Evolutionary conservation across 2,797 vertebrate species (phyloP).

Genomic region (Natrix natrix): DNA sequence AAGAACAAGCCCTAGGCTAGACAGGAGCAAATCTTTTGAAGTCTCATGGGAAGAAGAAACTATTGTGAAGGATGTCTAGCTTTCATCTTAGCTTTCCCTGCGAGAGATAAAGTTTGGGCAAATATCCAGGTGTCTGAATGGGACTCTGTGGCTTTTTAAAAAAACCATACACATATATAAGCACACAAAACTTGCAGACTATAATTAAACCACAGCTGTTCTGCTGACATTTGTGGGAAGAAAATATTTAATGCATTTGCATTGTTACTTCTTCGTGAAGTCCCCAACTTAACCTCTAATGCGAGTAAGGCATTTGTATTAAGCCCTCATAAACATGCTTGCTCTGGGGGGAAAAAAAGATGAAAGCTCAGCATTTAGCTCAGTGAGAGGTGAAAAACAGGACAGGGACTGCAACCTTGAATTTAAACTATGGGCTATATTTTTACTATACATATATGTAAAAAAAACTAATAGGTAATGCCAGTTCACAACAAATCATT

Average conservation of each 20-base stretch:
- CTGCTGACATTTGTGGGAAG: constrained; percentile 44
- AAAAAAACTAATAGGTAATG: constrained; percentile 34
- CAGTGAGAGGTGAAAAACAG: constrained; percentile 28
- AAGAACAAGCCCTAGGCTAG: constrained; percentile 49
- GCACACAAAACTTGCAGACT: constrained; percentile 1
- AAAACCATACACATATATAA: background rate
- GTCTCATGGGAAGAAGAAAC: constrained; percentile 49
- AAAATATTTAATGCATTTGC: constrained; percentile 47
- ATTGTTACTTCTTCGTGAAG: constrained; percentile 55
- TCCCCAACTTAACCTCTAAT: constrained; percentile 22
- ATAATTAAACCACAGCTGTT: constrained; percentile 40
- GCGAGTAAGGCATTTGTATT: constrained; percentile 39
- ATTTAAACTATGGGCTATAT: constrained; percentile 40
- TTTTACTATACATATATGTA: constrained; percentile 21
- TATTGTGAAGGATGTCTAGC: constrained; percentile 44
- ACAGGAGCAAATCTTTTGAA: constrained; percentile 58
- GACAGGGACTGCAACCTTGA: constrained; percentile 28
- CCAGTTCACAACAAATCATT: constrained; percentile 53
- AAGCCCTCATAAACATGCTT: constrained; percentile 13
- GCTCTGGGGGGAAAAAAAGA: constrained; percentile 23
- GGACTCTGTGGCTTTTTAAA: constrained; percentile 38
- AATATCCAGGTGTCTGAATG: constrained; percentile 54
- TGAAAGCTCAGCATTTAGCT: constrained; percentile 28
- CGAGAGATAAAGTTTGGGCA: constrained; percentile 54
- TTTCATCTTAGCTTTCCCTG: constrained; percentile 47